phyloP scores from a whole-genome alignment of 1,140 invertebrate genomes.

The Patella vulgata region DNA sequence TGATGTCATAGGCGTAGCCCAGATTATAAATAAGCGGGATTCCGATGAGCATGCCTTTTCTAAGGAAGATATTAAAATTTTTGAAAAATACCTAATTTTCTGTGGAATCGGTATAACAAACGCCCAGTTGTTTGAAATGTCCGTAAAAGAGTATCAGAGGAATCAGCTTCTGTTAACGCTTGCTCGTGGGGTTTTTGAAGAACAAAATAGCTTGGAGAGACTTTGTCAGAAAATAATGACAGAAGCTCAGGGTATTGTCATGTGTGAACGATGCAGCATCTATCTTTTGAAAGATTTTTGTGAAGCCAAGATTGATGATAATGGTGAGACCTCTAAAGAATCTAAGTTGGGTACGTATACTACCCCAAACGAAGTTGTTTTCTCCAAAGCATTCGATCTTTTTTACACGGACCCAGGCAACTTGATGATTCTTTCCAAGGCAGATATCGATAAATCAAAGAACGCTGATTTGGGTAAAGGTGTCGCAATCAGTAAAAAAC shows the following conservation, averaged over 20 bases:
- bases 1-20: slow-evolving; percentile 93
- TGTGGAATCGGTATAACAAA: slow-evolving; percentile 97
- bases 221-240: slow-evolving; percentile 96
- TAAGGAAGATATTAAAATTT: slow-evolving; percentile 71
- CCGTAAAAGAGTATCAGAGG: slow-evolving; percentile 88
- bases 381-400: slow-evolving; percentile 44
- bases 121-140: slow-evolving; percentile 92
- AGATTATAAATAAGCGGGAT: slow-evolving; percentile 89
- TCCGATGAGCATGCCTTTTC: slow-evolving; percentile 15
- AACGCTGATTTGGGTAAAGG: slow-evolving; percentile 43
- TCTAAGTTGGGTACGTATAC: not conserved
- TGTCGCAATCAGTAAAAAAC: slow-evolving; percentile 51
- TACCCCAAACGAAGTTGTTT: slow-evolving; percentile 38
- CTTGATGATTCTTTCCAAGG: slow-evolving; percentile 35
- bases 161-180: slow-evolving; percentile 89
- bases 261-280: slow-evolving; percentile 87
- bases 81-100: slow-evolving; percentile 90
- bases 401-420: slow-evolving; percentile 42
- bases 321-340: not conserved
- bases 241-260: slow-evolving; percentile 88
- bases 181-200: slow-evolving; percentile 87
- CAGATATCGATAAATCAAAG: slow-evolving; percentile 30
- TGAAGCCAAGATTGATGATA: not conserved
- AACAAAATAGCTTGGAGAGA: slow-evolving; percentile 91
- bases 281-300: slow-evolving; percentile 39